Conservation (phyloP, 1,140 invertebrate genomes). For the Aphelinus certus region DNA sequence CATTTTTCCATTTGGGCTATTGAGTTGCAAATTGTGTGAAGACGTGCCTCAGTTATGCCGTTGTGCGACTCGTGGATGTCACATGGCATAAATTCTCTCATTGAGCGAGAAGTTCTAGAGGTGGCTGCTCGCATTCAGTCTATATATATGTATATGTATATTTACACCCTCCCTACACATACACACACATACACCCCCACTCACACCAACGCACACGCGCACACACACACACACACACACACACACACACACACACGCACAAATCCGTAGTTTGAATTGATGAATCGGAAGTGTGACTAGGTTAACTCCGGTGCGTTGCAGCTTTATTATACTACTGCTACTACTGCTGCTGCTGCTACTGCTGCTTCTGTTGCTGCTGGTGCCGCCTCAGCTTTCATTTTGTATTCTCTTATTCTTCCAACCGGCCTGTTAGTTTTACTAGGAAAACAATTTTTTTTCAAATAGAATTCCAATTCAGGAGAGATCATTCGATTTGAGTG, state of each 20-base stretch:
- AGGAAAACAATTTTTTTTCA: no score
- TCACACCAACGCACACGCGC: no score
- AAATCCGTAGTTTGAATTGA: slow-evolving; percentile 27
- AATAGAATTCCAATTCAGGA: no score
- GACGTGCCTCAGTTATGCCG: slow-evolving; percentile 5
- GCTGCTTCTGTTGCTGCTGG: no score
- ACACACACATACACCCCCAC: no score
- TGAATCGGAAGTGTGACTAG: slow-evolving; percentile 29
- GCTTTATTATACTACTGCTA: neutral
- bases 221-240: no score
- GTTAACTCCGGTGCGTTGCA: slow-evolving; percentile 15
- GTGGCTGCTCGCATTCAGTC: slow-evolving; percentile 5
- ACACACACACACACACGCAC: neutral
- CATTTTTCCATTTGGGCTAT: neutral
- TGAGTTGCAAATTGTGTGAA: slow-evolving; percentile 32
- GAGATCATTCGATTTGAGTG: no score
- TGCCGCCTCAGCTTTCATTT: neutral
- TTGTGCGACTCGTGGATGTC: slow-evolving; percentile 11
- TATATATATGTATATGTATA: neutral
- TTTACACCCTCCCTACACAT: no score
- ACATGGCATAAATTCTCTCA: slow-evolving; percentile 17
- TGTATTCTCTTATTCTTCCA: neutral
- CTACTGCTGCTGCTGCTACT: no score
- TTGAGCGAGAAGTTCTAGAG: slow-evolving; percentile 8
- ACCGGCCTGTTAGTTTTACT: no score